A percentile compares a stretch with the other conserved stretches of the same genome.
Conservation (phyloP, 2,797 vertebrate species). For the Chrysocyon brachyurus region DNA sequence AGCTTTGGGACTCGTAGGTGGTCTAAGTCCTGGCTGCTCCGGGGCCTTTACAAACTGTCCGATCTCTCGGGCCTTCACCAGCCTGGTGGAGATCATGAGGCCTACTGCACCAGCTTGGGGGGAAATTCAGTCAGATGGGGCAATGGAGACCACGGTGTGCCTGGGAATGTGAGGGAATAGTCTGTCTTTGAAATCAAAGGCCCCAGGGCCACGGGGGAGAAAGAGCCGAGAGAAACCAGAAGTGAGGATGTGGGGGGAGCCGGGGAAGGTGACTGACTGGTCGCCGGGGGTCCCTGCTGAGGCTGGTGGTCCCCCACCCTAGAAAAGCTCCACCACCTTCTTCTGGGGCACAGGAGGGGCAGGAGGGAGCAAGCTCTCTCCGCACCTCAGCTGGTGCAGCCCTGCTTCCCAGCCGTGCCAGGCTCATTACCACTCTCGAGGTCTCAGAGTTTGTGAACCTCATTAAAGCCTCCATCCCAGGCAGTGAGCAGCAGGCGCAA, state of each 20-base stretch:
- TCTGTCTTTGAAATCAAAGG: background rate
- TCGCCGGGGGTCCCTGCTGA: background rate
- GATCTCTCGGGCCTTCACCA: background rate
- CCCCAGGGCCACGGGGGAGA: background rate
- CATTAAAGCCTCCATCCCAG: constrained; percentile 89
- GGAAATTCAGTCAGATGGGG: background rate
- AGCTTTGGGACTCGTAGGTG: background rate
- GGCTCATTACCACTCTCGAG: constrained; percentile 87
- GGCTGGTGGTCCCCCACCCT: background rate
- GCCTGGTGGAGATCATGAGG: background rate
- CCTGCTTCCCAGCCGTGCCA: constrained; percentile 39
- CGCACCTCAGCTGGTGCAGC: background rate
- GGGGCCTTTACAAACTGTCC: background rate
- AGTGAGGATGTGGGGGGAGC: background rate
- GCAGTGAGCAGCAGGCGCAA: constrained; percentile 87
- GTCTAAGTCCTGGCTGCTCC: background rate
- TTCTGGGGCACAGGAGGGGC: background rate
- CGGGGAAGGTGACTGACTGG: background rate
- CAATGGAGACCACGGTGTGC: background rate
- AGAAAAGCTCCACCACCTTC: background rate
- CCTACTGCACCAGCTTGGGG: background rate
- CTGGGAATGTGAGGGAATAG: background rate
- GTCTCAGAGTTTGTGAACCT: constrained; percentile 88
- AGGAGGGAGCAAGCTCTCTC: background rate
- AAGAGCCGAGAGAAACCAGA: background rate